These are phyloP conservation scores for Delichon dasypus DNA, from an alignment of 2,797 vertebrate genomes.

Conservation along the genomic window DNA sequence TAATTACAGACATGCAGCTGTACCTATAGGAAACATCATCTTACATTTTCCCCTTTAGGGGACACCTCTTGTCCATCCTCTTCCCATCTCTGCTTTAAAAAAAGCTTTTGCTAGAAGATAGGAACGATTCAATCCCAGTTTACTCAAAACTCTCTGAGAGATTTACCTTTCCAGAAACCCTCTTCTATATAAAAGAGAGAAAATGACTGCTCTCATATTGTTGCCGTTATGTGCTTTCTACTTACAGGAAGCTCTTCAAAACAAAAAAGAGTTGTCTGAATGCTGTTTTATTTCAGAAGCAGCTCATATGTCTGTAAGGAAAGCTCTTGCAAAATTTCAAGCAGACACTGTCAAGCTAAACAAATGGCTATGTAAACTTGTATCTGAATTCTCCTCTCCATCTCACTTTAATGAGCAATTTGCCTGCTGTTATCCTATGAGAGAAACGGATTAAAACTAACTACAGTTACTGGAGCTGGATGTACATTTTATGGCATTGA, in stretches of 20 bases:
- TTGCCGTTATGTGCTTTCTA: neutral
- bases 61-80: neutral
- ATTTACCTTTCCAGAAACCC: neutral
- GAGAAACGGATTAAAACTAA: neutral
- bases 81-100: neutral
- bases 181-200: neutral
- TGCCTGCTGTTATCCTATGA: neutral
- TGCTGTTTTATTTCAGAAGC: slow-evolving; percentile 64
- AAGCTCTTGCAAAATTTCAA: slow-evolving; percentile 66
- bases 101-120: neutral
- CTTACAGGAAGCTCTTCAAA: slow-evolving; percentile 72
- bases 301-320: slow-evolving; percentile 69
- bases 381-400: slow-evolving; percentile 11
- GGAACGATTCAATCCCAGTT: neutral
- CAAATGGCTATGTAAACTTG: slow-evolving; percentile 72
- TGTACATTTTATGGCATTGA: neutral
- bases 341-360: slow-evolving; percentile 56
- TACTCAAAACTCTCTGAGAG: neutral
- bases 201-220: neutral
- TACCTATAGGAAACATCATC: neutral
- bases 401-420: neutral
- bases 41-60: neutral
- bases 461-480: neutral
- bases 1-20: neutral
- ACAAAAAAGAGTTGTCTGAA: slow-evolving; percentile 65